These are phyloP conservation scores for Hymenochirus boettgeri DNA, from an alignment of 2,113 vertebrate species.

Conservation along the genomic window DNA sequence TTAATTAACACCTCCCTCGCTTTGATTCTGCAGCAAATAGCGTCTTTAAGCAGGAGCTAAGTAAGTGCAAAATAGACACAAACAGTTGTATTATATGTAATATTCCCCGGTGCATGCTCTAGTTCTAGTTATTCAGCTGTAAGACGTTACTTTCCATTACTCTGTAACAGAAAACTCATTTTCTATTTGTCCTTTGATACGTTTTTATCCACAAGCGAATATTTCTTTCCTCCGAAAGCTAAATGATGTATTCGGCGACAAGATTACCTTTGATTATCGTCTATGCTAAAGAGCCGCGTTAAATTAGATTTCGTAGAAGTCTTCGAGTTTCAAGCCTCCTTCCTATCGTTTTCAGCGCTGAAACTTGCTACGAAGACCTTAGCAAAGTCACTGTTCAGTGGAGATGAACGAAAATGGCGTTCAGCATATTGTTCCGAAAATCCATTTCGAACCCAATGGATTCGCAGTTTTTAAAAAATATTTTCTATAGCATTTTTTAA, in stretches of 20 bases:
- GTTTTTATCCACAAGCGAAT: constrained; percentile 57
- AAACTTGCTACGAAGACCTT: constrained; percentile 47
- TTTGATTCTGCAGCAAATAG: too few relatives aligned
- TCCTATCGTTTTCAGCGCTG: constrained; percentile 49
- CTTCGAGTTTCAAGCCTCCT: constrained; percentile 56
- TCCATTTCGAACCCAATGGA: too few relatives aligned
- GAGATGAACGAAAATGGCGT: too few relatives aligned
- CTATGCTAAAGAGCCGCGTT: constrained; percentile 68
- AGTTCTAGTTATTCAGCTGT: too few relatives aligned
- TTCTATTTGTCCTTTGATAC: constrained; percentile 36
- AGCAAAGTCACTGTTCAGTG: constrained; percentile 7
- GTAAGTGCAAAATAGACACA: too few relatives aligned
- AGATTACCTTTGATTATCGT: constrained; percentile 75
- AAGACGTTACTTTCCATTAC: not conserved
- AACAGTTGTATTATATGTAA: too few relatives aligned
- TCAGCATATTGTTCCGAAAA: too few relatives aligned
- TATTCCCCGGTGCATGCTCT: too few relatives aligned
- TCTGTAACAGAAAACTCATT: not conserved
- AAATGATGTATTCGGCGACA: constrained; percentile 70
- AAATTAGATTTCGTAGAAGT: constrained; percentile 72
- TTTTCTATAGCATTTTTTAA: too few relatives aligned
- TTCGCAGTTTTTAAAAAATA: too few relatives aligned
- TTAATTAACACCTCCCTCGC: too few relatives aligned
- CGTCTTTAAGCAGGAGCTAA: too few relatives aligned
- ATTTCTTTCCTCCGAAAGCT: constrained; percentile 64